Percentiles rank a stretch among this genome's conserved stretches.
These are phyloP conservation scores for Trachelipus rathkii DNA, from an alignment of 1,140 invertebrate species.

Conservation along the genomic window DNA sequence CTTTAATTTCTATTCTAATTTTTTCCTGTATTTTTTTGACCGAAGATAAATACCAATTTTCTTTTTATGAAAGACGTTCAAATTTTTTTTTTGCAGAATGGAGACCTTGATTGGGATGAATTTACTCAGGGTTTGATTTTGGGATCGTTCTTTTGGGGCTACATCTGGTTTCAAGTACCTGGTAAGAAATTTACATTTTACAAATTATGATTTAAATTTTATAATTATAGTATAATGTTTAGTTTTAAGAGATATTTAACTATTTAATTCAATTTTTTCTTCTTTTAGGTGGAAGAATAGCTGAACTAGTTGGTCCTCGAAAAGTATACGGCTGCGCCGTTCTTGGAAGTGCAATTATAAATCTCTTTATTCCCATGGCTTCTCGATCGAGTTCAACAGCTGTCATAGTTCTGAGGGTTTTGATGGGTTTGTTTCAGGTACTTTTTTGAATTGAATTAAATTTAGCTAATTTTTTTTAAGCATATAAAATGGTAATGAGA, in stretches of 20 bases:
- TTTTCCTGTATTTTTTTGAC: too few relatives aligned
- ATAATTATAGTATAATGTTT: background rate
- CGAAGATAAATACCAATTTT: too few relatives aligned
- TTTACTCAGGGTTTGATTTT: conserved; percentile 50
- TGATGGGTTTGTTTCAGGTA: conserved; percentile 36
- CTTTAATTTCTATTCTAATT: too few relatives aligned
- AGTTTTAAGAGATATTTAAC: background rate
- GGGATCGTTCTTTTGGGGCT: conserved; percentile 52
- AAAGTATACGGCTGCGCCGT: conserved; percentile 48
- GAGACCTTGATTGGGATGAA: conserved; percentile 43
- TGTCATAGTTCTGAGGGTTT: conserved; percentile 39
- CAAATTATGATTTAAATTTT: background rate
- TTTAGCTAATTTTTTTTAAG: too few relatives aligned
- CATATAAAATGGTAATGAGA: too few relatives aligned
- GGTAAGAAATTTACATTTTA: conserved; percentile 47
- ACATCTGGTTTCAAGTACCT: conserved; percentile 53
- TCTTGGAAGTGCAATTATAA: conserved; percentile 48
- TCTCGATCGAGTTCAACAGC: conserved; percentile 24
- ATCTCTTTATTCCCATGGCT: conserved; percentile 34
- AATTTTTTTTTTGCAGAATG: conserved; percentile 25
- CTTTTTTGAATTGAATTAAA: too few relatives aligned
- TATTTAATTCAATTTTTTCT: background rate
- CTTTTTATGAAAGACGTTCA: too few relatives aligned
- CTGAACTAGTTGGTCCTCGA: conserved; percentile 41
- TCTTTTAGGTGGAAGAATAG: conserved; percentile 49